Conservation (phyloP, 2,797 vertebrate genomes). For the Avahi laniger region DNA sequence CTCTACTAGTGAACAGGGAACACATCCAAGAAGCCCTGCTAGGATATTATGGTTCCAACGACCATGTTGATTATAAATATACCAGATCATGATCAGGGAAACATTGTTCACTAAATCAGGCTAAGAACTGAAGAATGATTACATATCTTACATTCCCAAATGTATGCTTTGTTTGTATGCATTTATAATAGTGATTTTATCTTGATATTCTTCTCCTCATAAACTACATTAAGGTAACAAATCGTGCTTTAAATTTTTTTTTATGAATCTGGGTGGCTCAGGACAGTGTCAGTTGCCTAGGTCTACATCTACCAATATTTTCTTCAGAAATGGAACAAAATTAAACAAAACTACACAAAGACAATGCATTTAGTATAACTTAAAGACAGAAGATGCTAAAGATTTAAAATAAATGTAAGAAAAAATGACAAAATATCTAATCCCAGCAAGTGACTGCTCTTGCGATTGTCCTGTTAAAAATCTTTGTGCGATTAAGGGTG, state of each 20-base stretch:
- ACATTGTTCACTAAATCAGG: not conserved
- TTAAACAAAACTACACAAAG: not conserved
- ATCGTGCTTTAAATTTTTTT: not conserved
- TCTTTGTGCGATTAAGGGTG: not conserved
- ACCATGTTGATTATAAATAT: not conserved
- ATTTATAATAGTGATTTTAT: not conserved
- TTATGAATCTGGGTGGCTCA: not conserved
- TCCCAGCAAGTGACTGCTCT: not conserved
- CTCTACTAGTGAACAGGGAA: not conserved
- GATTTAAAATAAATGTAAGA: not conserved
- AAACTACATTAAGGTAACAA: not conserved
- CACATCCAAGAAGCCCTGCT: not conserved
- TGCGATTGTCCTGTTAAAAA: not conserved
- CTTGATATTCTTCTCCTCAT: not conserved
- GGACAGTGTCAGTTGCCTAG: not conserved
- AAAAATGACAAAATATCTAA: not conserved
- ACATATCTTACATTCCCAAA: not conserved
- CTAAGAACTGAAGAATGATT: not conserved
- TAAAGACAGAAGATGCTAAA: not conserved
- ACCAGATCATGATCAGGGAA: not conserved
- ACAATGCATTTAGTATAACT: not conserved
- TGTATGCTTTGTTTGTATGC: not conserved
- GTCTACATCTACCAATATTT: not conserved
- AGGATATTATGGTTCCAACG: not conserved
- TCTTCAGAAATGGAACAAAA: not conserved